phyloP scores from a whole-genome alignment of 1,140 invertebrate species.

The Brachionus rubens region DNA sequence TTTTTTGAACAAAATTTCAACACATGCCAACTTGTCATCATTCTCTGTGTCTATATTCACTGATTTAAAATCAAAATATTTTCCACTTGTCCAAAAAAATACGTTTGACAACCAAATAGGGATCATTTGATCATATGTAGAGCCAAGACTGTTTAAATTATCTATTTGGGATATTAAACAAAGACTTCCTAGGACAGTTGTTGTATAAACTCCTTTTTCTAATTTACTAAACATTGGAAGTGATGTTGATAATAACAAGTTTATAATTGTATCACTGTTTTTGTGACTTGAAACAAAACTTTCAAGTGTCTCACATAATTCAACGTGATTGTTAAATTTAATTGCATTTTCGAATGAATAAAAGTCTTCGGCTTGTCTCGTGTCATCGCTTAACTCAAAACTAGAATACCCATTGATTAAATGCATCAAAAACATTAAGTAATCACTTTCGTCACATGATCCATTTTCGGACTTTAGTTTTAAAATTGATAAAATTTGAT shows the following conservation, averaged over 20 bases:
- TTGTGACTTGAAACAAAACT: constrained; percentile 36
- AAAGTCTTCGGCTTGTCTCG: neutral
- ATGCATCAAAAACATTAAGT: constrained; percentile 29
- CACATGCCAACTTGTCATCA: neutral
- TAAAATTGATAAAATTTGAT: neutral
- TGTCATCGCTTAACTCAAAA: neutral
- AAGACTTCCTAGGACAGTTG: neutral
- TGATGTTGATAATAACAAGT: constrained; percentile 8
- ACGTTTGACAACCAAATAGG: neutral
- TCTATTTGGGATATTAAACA: constrained; percentile 5
- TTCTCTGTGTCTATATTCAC: neutral
- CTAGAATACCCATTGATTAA: constrained; percentile 21
- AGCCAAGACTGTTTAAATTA: neutral
- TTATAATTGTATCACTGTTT: constrained; percentile 14
- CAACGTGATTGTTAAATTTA: neutral
- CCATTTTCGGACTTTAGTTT: constrained; percentile 9
- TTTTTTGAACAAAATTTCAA: constrained; percentile 2
- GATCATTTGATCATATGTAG: neutral
- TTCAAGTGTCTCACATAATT: neutral
- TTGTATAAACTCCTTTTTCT: constrained; percentile 14
- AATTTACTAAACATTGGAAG: constrained; percentile 2
- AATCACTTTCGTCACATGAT: constrained; percentile 18
- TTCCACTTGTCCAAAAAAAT: neutral
- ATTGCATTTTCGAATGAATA: neutral
- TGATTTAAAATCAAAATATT: neutral